Conservation (phyloP, 2,113 vertebrate species). For the Phocoena sinus region DNA sequence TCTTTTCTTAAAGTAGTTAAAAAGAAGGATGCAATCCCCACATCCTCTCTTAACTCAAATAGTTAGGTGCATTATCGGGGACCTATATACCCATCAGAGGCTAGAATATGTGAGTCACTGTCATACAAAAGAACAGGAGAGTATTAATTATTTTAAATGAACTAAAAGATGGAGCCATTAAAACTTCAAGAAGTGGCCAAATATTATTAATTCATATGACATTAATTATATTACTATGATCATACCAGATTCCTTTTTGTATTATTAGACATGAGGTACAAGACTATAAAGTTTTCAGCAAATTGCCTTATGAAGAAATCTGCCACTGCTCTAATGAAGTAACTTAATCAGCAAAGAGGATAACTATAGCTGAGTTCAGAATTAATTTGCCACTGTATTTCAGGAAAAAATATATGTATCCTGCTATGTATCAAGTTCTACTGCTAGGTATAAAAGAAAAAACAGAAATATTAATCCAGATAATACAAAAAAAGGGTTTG, state of each 20-base stretch:
- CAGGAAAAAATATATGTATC: background rate
- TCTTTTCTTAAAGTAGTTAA: rapidly evolving
- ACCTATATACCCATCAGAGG: constrained; percentile 14
- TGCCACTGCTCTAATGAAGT: background rate
- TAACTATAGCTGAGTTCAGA: background rate
- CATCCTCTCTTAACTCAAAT: background rate
- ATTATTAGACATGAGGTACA: constrained; percentile 50
- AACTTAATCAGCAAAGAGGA: background rate
- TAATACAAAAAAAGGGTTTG: background rate
- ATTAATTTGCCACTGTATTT: background rate
- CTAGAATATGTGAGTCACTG: constrained; percentile 47
- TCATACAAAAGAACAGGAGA: constrained; percentile 64
- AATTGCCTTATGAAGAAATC: background rate
- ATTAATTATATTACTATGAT: constrained; percentile 76
- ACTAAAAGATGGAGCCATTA: constrained; percentile 69
- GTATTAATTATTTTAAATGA: constrained; percentile 76
- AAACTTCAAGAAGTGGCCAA: constrained; percentile 74
- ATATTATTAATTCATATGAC: constrained; percentile 77
- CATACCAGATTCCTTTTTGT: constrained; percentile 62
- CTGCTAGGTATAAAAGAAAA: background rate
- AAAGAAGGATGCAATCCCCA: background rate
- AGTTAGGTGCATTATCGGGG: background rate
- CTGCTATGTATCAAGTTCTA: background rate
- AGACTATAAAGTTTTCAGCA: constrained; percentile 47
- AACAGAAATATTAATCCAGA: background rate